phyloP scores from a whole-genome alignment of 2,113 vertebrate species.

The Albula glossodonta region DNA sequence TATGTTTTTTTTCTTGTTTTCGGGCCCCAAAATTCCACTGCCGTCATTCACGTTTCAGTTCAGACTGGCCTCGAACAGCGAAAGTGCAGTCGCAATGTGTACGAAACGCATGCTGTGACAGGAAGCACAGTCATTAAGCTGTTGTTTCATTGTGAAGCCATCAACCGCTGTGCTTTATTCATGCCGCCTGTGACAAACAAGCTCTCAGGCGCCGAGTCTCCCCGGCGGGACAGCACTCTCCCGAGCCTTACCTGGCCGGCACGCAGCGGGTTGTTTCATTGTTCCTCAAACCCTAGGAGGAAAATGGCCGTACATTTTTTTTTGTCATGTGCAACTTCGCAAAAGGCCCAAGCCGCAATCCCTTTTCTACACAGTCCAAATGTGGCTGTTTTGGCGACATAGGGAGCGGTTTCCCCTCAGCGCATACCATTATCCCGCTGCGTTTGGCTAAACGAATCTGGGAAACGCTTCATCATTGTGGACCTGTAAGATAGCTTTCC shows the following conservation, averaged over 20 bases:
- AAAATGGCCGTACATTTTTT: conserved; percentile 41
- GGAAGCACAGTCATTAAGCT: neutral
- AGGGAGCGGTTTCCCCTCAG: conserved; percentile 46
- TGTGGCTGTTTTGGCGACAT: conserved; percentile 27
- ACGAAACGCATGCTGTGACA: neutral
- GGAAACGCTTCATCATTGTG: conserved; percentile 44
- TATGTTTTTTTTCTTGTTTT: neutral
- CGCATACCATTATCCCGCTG: conserved; percentile 52
- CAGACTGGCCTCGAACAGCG: too few species aligned
- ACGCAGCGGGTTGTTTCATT: conserved; percentile 30
- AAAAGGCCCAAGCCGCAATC: conserved; percentile 60
- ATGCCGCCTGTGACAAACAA: neutral
- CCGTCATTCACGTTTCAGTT: too few species aligned
- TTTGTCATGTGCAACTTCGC: conserved; percentile 47
- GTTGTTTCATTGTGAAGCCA: neutral
- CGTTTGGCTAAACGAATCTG: conserved; percentile 58
- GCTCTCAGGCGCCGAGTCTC: neutral
- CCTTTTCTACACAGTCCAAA: conserved; percentile 33
- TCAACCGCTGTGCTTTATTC: neutral
- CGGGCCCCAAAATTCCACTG: neutral
- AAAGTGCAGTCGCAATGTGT: neutral
- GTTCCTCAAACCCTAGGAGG: conserved; percentile 36
- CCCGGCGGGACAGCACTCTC: neutral
- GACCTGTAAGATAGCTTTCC: conserved; percentile 32
- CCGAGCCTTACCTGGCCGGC: neutral